These are phyloP conservation scores for Myopa testacea DNA, from an alignment of 2,888 invertebrate species.

Conservation along the genomic window DNA sequence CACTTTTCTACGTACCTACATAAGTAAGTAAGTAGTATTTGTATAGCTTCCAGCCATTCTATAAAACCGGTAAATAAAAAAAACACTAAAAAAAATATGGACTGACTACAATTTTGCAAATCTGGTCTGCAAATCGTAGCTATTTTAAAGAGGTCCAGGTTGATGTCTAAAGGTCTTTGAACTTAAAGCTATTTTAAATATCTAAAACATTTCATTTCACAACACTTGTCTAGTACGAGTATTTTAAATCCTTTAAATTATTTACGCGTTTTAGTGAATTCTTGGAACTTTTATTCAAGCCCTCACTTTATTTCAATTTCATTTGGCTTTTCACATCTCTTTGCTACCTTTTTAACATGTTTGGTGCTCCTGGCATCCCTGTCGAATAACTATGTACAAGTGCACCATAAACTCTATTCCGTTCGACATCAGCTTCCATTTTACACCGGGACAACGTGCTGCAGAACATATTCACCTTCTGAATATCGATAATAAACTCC, in stretches of 20 bases:
- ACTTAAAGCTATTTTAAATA: constrained; percentile 5
- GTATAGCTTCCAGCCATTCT: not conserved
- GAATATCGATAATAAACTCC: too few relatives aligned
- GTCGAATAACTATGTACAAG: not conserved
- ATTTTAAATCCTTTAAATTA: too few relatives aligned
- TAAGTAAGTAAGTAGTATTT: not conserved
- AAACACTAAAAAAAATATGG: not conserved
- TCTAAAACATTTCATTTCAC: too few relatives aligned
- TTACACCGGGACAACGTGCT: not conserved
- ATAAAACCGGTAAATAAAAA: not conserved
- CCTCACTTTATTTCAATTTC: too few relatives aligned
- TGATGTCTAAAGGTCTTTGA: too few relatives aligned
- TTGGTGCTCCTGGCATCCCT: too few relatives aligned
- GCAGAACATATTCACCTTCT: not conserved
- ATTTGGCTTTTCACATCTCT: not conserved
- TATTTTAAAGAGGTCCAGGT: not conserved
- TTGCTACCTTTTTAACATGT: not conserved
- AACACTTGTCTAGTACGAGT: too few relatives aligned
- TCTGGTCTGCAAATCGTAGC: not conserved
- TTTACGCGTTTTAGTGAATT: too few relatives aligned
- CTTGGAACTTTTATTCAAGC: too few relatives aligned
- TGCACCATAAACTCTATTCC: not conserved
- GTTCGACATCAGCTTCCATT: not conserved
- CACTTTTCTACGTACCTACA: not conserved
- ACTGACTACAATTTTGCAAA: not conserved